Conservation (phyloP, 2,797 vertebrate genomes). For the Simalia tracyae region DNA sequence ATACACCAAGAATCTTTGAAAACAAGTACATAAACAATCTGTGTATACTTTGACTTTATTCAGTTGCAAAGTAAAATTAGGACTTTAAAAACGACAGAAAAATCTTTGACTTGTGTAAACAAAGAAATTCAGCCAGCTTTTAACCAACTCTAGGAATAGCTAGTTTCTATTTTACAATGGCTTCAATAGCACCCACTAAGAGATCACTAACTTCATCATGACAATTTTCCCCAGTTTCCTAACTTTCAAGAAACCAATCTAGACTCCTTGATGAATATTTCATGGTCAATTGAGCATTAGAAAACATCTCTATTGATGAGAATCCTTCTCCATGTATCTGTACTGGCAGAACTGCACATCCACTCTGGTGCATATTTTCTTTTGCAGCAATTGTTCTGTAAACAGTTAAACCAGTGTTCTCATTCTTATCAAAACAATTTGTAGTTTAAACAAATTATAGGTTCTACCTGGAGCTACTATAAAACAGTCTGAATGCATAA, state of each 20-base stretch:
- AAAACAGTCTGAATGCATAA: conserved; percentile 78
- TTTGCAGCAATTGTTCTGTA: conserved; percentile 58
- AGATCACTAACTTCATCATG: conserved; percentile 66
- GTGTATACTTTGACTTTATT: conserved; percentile 77
- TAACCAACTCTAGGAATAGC: conserved; percentile 75
- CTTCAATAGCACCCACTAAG: conserved; percentile 71
- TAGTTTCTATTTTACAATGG: conserved; percentile 74
- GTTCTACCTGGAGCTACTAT: conserved; percentile 77
- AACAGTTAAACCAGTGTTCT: conserved; percentile 71
- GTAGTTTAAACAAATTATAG: conserved; percentile 75
- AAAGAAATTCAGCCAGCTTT: conserved; percentile 77
- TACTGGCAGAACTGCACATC: conserved; percentile 59
- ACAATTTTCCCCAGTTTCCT: conserved; percentile 68
- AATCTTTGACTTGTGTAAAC: conserved; percentile 77
- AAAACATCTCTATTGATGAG: conserved; percentile 63
- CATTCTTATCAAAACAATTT: conserved; percentile 68
- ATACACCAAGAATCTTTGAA: conserved; percentile 75
- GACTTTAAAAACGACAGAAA: conserved; percentile 73
- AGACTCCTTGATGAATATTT: conserved; percentile 72
- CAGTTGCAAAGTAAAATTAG: conserved; percentile 74
- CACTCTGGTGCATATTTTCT: conserved; percentile 44
- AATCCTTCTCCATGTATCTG: conserved; percentile 61
- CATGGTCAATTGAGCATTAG: conserved; percentile 61
- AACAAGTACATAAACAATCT: conserved; percentile 78
- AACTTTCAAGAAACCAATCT: conserved; percentile 68